phyloP scores from a whole-genome alignment of 2,888 invertebrate species.

The Schizotus pectinicornis region DNA sequence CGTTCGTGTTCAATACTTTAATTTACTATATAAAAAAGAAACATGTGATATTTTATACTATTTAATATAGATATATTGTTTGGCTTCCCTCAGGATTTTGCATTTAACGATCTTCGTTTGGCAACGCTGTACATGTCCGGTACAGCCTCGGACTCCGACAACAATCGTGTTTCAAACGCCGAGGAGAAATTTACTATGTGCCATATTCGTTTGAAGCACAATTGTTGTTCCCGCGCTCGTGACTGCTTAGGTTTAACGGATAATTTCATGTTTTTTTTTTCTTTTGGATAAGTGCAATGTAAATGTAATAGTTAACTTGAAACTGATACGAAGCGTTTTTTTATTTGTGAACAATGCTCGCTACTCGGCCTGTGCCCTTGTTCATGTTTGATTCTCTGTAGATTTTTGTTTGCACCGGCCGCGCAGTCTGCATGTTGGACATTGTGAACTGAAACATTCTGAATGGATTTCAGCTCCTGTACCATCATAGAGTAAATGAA shows the following conservation, averaged over 20 bases:
- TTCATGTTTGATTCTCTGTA: conserved; percentile 25
- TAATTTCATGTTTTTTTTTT: conserved; percentile 46
- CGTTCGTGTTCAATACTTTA: conserved; percentile 52
- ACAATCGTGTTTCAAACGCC: conserved; percentile 24
- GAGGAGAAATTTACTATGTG: conserved; percentile 47
- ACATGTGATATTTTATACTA: conserved; percentile 61
- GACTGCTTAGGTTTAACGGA: conserved; percentile 55
- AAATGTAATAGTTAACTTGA: conserved; percentile 45
- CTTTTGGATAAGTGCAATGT: conserved; percentile 60
- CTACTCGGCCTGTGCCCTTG: conserved; percentile 11
- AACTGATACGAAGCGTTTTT: conserved; percentile 32
- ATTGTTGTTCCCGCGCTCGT: conserved; percentile 38
- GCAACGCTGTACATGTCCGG: conserved; percentile 3
- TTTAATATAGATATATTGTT: conserved; percentile 54
- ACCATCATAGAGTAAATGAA: conserved; percentile 55
- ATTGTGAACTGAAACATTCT: conserved; percentile 48
- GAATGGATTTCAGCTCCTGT: conserved; percentile 52
- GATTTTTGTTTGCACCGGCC: conserved; percentile 27
- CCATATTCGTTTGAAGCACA: conserved; percentile 44
- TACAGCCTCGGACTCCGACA: conserved; percentile 1
- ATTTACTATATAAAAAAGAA: conserved; percentile 55
- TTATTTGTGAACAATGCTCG: conserved; percentile 5
- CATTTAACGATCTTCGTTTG: conserved; percentile 43
- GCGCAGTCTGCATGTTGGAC: conserved; percentile 33
- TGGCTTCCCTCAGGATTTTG: conserved; percentile 56